A percentile compares a stretch with the other conserved stretches of the same genome.
phyloP scores from a whole-genome alignment of 2,113 vertebrate species.

The Procavia capensis region DNA sequence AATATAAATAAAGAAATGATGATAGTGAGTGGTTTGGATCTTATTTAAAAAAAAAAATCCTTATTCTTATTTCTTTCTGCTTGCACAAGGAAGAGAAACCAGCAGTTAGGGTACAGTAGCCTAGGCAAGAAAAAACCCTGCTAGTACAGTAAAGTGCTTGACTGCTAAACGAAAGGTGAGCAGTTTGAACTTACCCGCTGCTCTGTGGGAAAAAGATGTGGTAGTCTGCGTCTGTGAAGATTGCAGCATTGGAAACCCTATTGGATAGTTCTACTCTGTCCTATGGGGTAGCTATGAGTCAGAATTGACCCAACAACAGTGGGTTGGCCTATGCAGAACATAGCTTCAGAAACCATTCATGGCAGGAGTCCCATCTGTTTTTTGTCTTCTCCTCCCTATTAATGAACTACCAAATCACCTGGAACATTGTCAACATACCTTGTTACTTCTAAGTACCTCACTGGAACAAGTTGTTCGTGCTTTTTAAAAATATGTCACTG shows the following conservation, averaged over 20 bases:
- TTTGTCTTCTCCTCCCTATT: neutral
- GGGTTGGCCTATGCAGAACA: neutral
- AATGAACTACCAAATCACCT: neutral
- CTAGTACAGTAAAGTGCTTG: no score
- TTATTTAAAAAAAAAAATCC: neutral
- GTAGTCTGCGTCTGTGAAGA: no score
- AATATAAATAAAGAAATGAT: neutral
- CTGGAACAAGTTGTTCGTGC: neutral
- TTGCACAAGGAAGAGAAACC: neutral
- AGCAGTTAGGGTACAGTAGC: neutral
- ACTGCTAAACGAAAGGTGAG: no score
- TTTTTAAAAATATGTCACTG: neutral
- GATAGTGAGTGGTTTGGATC: no score
- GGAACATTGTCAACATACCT: no score
- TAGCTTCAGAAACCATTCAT: neutral
- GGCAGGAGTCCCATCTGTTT: neutral
- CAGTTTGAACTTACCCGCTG: no score
- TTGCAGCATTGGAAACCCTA: no score
- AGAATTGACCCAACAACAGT: no score
- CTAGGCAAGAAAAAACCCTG: neutral
- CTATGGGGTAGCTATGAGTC: no score
- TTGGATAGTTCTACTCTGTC: no score
- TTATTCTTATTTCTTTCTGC: neutral
- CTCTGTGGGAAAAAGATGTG: no score
- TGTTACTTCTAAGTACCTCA: neutral